Base-by-base conservation (phyloP, 2,888 invertebrate genomes). In the Aethes cnicana region DNA sequence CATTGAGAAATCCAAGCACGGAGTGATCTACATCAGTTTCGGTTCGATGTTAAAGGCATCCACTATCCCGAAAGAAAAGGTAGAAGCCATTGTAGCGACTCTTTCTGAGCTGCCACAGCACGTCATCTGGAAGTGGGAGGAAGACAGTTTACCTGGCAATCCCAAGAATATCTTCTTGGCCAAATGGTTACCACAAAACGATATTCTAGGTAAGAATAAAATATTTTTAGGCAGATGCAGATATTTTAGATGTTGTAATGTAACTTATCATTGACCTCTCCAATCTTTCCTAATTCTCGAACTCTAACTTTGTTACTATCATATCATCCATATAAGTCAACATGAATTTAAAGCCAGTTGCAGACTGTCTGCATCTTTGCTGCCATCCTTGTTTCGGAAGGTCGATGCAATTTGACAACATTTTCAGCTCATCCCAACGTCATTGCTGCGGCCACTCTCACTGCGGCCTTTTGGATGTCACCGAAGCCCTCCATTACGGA, bases 71-170 rank as follows among this genome's bases (percentile, higher is more conserved):
- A 67, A 74, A 17, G 79, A 90, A 0, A 92, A 91, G 57, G 66
- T 91, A 30, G 61, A 78, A 1, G 81, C 77, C n/a, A 90, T 95
- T 32, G 42, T 93, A 2, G 81, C 78, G 2, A 92, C 91, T 2
- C 85, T 94, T 36, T 68, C 80, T 0, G 77, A 84, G 35, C 73
- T 94, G 14, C 90, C 92, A 2, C 87, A 92, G 58, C 88, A 91
- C 46, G 90, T 94, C 1, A 75, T 94, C 8, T 94, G 93, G 94
- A 94, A 93, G 78, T 94, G 92, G 92, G 94, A 94, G 65, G 83
- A 84, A 20, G 91, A 92, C 2, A 75, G 86, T 3, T 69, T 91
- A 62, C 84, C 85, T 0, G 86, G 81, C 26, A 84, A 92, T 55
- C 90, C 92, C 0, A 73, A 84, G 26, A 93, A 94, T 63, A 84